phyloP scores from a whole-genome alignment of 2,888 invertebrate species.

The Nipponacmea schrenckii region DNA sequence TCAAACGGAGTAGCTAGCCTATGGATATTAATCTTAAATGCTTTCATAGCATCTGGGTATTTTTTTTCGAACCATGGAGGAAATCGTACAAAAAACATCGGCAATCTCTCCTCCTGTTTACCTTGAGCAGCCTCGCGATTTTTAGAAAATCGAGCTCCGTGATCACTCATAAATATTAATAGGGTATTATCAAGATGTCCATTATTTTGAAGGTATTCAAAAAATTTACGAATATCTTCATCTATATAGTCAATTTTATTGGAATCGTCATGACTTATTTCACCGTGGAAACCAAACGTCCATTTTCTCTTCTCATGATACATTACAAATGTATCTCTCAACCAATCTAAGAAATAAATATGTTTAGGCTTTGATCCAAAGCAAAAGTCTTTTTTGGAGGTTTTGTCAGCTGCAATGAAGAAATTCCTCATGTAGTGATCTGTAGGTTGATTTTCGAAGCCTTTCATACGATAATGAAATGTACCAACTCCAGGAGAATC shows the following conservation, averaged over 20 bases:
- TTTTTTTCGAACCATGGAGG: constrained; percentile 77
- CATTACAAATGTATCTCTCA: constrained; percentile 72
- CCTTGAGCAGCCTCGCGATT: constrained; percentile 90
- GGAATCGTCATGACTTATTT: constrained; percentile 87
- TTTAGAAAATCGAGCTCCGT: constrained; percentile 82
- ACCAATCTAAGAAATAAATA: constrained; percentile 64
- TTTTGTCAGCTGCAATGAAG: neutral
- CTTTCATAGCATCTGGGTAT: constrained; percentile 74
- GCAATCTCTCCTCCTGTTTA: constrained; percentile 88
- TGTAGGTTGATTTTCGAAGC: constrained; percentile 75
- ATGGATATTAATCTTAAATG: constrained; percentile 74
- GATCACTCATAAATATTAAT: constrained; percentile 90
- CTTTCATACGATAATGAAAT: constrained; percentile 88
- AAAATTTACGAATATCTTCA: constrained; percentile 73
- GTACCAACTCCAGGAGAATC: constrained; percentile 85
- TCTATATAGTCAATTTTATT: constrained; percentile 82
- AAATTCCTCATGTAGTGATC: constrained; percentile 36
- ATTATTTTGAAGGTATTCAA: constrained; percentile 72
- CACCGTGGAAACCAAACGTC: constrained; percentile 84
- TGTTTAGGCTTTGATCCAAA: constrained; percentile 76
- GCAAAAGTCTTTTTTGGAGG: constrained; percentile 69
- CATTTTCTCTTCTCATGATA: constrained; percentile 74
- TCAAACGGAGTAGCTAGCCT: constrained; percentile 88
- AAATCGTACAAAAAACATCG: constrained; percentile 83
- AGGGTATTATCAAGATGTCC: constrained; percentile 82